Evolutionary conservation across 2,888 invertebrate species (phyloP).

Genomic region (Drosophila sordidula): DNA sequence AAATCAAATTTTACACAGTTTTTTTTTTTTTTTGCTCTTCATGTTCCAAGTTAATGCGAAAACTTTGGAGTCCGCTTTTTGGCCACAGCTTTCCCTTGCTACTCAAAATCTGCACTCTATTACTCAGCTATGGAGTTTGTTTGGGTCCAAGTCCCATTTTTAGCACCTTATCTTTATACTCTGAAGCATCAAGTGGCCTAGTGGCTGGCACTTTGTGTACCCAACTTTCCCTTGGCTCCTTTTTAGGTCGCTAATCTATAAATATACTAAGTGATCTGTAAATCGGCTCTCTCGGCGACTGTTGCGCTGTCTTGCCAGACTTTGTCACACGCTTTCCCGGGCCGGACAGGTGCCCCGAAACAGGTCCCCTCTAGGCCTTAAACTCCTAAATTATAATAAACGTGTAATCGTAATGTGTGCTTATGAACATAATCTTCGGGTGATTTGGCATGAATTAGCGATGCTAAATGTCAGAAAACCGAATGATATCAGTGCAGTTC

Average conservation of each 20-base stretch:
- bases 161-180: constrained; percentile 44
- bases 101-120: constrained; percentile 35
- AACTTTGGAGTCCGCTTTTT: neutral
- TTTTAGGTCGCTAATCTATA: constrained; percentile 55
- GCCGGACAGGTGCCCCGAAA: constrained; percentile 9
- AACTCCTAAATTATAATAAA: constrained; percentile 83
- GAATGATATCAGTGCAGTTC: constrained; percentile 64
- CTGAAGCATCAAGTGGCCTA: constrained; percentile 10
- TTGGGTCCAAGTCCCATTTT: constrained; percentile 13
- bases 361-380: constrained; percentile 39
- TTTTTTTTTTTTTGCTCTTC: too few species aligned
- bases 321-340: constrained; percentile 57
- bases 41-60: neutral
- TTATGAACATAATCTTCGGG: constrained; percentile 81
- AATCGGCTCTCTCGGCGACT: constrained; percentile 3
- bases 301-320: neutral
- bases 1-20: too few species aligned
- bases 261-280: constrained; percentile 51
- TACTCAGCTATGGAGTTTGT: constrained; percentile 11
- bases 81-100: constrained; percentile 29
- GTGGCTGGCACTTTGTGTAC: constrained; percentile 32
- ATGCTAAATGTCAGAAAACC: constrained; percentile 78
- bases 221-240: constrained; percentile 51
- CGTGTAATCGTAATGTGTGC: constrained; percentile 83
- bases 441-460: constrained; percentile 82